Evolutionary conservation across 30 jellyfish, hydroid and myxozoan genomes (phyloP), one percentile per base, ranked within the genome.

Genomic region (Hydractinia symbiolongicarpus): DNA sequence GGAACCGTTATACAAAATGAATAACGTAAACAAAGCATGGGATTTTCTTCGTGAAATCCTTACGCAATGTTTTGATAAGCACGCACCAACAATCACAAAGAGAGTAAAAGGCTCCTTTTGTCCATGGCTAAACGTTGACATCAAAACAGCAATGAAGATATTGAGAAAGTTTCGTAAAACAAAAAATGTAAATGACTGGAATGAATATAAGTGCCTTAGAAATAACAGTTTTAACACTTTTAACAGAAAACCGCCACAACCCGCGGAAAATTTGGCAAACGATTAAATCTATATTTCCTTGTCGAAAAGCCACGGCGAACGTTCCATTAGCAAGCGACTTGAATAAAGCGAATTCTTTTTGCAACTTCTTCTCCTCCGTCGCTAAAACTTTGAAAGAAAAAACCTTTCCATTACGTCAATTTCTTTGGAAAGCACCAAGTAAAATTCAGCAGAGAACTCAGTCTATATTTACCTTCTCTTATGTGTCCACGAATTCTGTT

Each of bases 21-120:
- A 58, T 11, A 16, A 58, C 69, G 69, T 58, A 3, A 58, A 58
- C 69, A 58, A 58, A 58, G 69, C 69, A 58, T 58, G 69, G 69
- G 15, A 11, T 13, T 58, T 58, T 16, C 3, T 58, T 11, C 15
- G 19, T 11, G 69, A 58, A 11, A 58, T 16, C 15, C 69, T 58
- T 58, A 58, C 69, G 17, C 19, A 11, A 11, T 58, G 19, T 58
- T 58, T 58, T 58, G 19, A 58, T 58, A 58, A 58, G 19, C 69
- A 58, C 69, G 69, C 19, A 13, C 69, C 69, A 58, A 16, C 19
- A 16, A 58, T 58, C 15, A 58, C 69, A 16, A 58, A 58, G 19
- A 13, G 69, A 58, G 69, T 58, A 58, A 58, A 58, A 58, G 69
- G 69, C 69, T 58, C 1, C 19, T 58, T 58, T 58, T 57, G 68